A percentile compares a stretch with the other conserved stretches of the same genome.
These are phyloP conservation scores for Paraplagusia blochii DNA, from an alignment of 2,113 vertebrate species.

Conservation along the genomic window DNA sequence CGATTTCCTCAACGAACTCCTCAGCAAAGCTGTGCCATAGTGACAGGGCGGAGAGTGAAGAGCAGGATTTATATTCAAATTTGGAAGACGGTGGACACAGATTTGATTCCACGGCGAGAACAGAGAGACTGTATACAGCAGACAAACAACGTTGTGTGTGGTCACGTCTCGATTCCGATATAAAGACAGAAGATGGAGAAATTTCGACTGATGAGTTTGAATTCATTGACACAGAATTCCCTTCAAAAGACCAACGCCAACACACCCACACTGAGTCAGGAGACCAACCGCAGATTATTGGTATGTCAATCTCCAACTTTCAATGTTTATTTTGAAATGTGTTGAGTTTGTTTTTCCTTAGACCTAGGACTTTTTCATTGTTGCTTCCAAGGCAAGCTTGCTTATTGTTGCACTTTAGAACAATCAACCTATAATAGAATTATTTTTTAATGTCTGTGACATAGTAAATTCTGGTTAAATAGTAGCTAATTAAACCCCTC, in stretches of 20 bases:
- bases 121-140: background rate
- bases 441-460: too few relatives aligned
- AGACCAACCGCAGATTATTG: background rate
- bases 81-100: background rate
- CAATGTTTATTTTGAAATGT: too few relatives aligned
- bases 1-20: conserved; percentile 12
- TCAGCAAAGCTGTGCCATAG: background rate
- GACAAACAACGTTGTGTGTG: background rate
- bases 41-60: conserved; percentile 1
- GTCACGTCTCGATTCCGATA: background rate
- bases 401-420: too few relatives aligned
- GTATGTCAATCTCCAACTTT: conserved; percentile 28
- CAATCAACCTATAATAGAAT: too few relatives aligned
- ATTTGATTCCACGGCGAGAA: background rate
- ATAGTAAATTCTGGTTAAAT: too few relatives aligned
- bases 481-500: too few relatives aligned
- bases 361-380: too few relatives aligned
- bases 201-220: conserved; percentile 47
- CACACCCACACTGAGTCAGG: conserved; percentile 3
- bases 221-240: conserved; percentile 13
- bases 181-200: conserved; percentile 56
- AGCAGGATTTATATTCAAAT: background rate
- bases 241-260: background rate
- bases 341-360: too few relatives aligned
- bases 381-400: too few relatives aligned